Conservation (phyloP, 2,797 vertebrate species). For the Hirundo rustica region DNA sequence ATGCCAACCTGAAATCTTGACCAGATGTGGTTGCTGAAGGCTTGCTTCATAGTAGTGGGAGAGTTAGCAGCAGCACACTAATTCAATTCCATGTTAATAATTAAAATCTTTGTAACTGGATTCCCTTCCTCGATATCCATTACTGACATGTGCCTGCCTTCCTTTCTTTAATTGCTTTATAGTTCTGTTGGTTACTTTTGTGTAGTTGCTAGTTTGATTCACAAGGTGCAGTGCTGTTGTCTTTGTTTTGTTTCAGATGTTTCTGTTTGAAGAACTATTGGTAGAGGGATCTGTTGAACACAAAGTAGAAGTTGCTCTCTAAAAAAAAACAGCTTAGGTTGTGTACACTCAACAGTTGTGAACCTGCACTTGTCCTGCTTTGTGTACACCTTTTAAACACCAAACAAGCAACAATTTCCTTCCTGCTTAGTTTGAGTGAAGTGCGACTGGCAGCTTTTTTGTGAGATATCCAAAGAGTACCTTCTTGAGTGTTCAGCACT, state of each 20-base stretch:
- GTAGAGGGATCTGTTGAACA: not conserved
- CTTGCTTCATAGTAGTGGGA: not conserved
- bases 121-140: not conserved
- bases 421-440: not conserved
- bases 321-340: accelerated
- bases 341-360: not conserved
- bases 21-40: not conserved
- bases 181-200: not conserved
- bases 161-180: not conserved
- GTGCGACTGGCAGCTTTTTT: not conserved
- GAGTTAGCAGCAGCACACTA: not conserved
- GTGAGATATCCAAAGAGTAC: not conserved
- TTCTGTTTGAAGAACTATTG: not conserved
- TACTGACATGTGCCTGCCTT: not conserved
- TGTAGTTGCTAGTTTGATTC: not conserved
- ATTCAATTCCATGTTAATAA: conserved; percentile 39
- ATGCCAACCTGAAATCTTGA: not conserved
- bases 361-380: not conserved
- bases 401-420: not conserved
- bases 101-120: conserved; percentile 10
- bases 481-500: not conserved
- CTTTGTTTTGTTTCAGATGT: not conserved
- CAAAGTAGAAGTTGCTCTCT: not conserved
- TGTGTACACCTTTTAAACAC: not conserved
- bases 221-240: not conserved